Percentiles rank a stretch among this genome's conserved stretches.
Conservation (phyloP, 2,888 invertebrate genomes). For the Rugalucina vietnamica region DNA sequence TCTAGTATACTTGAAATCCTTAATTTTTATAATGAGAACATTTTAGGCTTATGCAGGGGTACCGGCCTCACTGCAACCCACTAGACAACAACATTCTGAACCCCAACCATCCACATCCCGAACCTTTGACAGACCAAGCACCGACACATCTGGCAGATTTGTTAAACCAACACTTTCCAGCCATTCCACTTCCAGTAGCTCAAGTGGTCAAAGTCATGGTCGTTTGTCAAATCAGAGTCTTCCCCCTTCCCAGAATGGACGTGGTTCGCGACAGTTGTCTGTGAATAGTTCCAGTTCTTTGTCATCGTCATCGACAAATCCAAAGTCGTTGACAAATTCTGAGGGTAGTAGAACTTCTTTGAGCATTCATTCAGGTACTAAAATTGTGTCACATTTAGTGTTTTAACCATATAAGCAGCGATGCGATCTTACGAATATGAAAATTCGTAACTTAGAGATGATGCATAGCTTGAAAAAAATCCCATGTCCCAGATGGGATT, state of each 20-base stretch:
- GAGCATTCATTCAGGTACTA: not conserved
- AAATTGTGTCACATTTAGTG: no score
- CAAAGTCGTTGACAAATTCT: not conserved
- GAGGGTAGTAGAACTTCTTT: not conserved
- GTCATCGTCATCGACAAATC: not conserved
- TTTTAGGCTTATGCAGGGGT: not conserved
- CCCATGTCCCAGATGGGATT: no score
- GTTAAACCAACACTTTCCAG: not conserved
- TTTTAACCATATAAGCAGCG: no score
- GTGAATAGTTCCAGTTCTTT: not conserved
- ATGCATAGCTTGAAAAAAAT: no score
- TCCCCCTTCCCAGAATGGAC: not conserved
- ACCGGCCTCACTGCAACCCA: not conserved
- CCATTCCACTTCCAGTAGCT: not conserved
- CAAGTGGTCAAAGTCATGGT: not conserved
- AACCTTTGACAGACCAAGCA: not conserved
- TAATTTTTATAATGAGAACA: no score
- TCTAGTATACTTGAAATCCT: no score
- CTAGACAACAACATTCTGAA: not conserved
- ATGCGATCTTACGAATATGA: no score
- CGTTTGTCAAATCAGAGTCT: not conserved
- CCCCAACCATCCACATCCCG: not conserved
- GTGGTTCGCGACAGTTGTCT: not conserved
- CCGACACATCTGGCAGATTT: not conserved
- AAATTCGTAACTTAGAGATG: no score